phyloP scores from a whole-genome alignment of 2,888 invertebrate genomes.

The Epinotia ramella region DNA sequence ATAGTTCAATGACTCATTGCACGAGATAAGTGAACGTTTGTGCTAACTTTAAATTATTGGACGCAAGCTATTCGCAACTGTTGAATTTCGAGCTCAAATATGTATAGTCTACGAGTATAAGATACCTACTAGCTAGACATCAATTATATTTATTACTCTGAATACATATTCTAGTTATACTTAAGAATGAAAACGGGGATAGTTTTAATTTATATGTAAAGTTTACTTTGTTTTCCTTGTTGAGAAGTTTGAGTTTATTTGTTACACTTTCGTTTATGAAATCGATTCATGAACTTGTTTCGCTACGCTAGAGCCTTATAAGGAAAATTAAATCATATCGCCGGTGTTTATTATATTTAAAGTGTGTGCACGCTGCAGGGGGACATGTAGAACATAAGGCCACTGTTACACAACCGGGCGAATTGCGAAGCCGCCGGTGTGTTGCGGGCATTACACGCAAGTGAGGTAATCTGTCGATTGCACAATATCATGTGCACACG shows the following conservation, averaged over 20 bases:
- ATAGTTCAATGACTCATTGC: slow-evolving; percentile 39
- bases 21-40: slow-evolving; percentile 30
- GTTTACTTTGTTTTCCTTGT: no score
- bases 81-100: not conserved
- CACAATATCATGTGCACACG: slow-evolving; percentile 42
- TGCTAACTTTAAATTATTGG: slow-evolving; percentile 17
- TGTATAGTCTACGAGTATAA: not conserved
- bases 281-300: not conserved
- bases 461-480: slow-evolving; percentile 41
- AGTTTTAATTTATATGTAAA: no score
- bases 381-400: slow-evolving; percentile 39
- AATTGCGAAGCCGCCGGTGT: slow-evolving; percentile 41
- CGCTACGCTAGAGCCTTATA: slow-evolving; percentile 3
- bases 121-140: not conserved
- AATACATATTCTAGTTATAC: not conserved
- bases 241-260: not conserved
- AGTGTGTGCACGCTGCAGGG: slow-evolving; percentile 25
- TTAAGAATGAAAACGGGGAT: not conserved
- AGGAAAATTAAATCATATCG: slow-evolving; percentile 27
- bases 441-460: slow-evolving; percentile 40
- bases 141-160: not conserved
- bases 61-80: not conserved
- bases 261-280: not conserved
- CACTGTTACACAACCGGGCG: slow-evolving; percentile 38
- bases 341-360: slow-evolving; percentile 12